Conservation (phyloP, 2,113 vertebrate genomes). For the Scatophagus argus region DNA sequence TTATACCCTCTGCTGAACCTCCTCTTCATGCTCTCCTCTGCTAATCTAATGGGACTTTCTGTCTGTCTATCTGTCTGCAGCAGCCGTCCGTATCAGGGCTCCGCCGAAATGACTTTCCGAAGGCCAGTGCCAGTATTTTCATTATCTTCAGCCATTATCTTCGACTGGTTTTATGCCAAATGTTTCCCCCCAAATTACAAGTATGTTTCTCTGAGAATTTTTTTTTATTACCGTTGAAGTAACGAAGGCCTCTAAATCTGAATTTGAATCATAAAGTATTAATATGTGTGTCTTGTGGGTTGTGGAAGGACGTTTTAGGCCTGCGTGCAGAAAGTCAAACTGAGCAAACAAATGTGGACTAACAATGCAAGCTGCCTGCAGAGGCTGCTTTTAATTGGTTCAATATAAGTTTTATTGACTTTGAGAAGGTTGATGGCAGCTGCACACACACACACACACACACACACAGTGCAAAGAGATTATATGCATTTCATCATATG, state of each 20-base stretch:
- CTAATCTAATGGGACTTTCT: constrained; percentile 56
- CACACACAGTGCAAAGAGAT: not conserved
- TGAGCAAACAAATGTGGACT: constrained; percentile 16
- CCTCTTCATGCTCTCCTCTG: constrained; percentile 49
- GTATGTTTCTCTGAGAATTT: not conserved
- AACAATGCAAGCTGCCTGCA: not conserved
- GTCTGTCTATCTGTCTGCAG: constrained; percentile 53
- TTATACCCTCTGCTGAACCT: constrained; percentile 61
- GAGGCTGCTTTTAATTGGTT: constrained; percentile 2
- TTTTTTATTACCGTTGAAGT: not conserved
- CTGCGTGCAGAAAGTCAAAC: not conserved
- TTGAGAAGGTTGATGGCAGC: not conserved
- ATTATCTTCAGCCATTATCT: constrained; percentile 54
- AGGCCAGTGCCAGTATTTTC: constrained; percentile 30
- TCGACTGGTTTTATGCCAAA: constrained; percentile 15
- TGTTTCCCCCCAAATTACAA: constrained; percentile 31
- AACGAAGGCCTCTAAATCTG: constrained; percentile 6
- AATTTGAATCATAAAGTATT: constrained; percentile 12
- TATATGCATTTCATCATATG: not conserved
- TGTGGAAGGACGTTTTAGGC: not conserved
- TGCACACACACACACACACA: not conserved
- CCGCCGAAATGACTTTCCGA: constrained; percentile 56
- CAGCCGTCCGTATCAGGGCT: constrained; percentile 48
- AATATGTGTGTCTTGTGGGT: constrained; percentile 6
- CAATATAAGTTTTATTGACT: not conserved